phyloP scores from a whole-genome alignment of 2,888 invertebrate species.

The Cosmia trapezina region DNA sequence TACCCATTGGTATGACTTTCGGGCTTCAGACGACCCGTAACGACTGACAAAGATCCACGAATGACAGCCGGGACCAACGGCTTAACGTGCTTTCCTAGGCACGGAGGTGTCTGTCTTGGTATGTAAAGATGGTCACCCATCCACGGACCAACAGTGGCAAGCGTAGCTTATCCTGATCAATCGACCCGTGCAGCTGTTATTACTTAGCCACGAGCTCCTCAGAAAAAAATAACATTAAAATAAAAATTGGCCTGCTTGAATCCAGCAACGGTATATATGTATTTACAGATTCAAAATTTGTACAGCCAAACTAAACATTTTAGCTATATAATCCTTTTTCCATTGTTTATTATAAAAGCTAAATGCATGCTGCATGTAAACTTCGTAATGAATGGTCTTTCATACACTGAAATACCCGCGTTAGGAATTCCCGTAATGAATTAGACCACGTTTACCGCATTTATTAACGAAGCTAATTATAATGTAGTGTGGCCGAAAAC shows the following conservation, averaged over 20 bases:
- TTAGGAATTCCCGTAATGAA: slow-evolving; percentile 27
- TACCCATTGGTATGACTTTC: no score
- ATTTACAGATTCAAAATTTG: not conserved
- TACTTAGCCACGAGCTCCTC: no score
- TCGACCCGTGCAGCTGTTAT: no score
- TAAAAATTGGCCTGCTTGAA: not conserved
- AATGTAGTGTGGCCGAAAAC: slow-evolving; percentile 3
- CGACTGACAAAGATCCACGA: no score
- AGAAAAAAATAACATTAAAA: not conserved
- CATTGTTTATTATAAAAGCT: slow-evolving; percentile 26
- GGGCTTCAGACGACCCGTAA: no score
- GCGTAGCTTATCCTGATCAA: no score
- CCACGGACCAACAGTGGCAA: no score
- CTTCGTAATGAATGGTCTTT: slow-evolving; percentile 13
- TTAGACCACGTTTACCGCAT: slow-evolving; percentile 1
- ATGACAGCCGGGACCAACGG: no score
- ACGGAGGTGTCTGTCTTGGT: no score
- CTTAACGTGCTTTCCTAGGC: no score
- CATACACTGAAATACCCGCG: slow-evolving; percentile 16
- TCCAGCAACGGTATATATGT: not conserved
- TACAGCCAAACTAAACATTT: slow-evolving; percentile 13
- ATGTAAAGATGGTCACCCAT: no score
- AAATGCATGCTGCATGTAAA: slow-evolving; percentile 20
- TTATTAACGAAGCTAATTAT: slow-evolving; percentile 28
- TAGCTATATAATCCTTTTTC: slow-evolving; percentile 5